These are phyloP conservation scores for Ecliptopera silaceata DNA, from an alignment of 2,888 invertebrate species.

Conservation along the genomic window DNA sequence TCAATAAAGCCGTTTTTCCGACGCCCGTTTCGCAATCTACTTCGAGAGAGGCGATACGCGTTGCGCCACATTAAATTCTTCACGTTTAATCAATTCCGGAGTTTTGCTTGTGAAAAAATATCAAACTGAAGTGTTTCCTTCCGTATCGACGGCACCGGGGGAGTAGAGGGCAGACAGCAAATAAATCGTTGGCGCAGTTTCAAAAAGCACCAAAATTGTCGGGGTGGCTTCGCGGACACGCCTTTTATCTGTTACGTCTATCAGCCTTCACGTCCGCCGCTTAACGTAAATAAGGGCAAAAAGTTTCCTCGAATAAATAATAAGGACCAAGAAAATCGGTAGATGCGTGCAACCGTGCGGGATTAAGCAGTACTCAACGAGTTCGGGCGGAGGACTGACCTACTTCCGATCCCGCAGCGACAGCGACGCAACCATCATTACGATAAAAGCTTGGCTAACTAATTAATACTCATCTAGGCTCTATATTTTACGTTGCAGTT, in stretches of 20 bases:
- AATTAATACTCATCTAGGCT: constrained; percentile 47
- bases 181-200: constrained; percentile 78
- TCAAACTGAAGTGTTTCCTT: constrained; percentile 67
- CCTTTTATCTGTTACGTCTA: constrained; percentile 81
- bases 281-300: constrained; percentile 66
- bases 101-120: constrained; percentile 60
- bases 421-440: constrained; percentile 51
- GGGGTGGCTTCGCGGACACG: constrained; percentile 68
- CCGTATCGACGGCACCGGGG: constrained; percentile 60
- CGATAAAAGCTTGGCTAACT: constrained; percentile 54
- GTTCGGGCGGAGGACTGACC: constrained; percentile 52
- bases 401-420: constrained; percentile 44
- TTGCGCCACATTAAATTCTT: constrained; percentile 74
- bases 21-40: constrained; percentile 61
- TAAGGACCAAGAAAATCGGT: constrained; percentile 47
- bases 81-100: constrained; percentile 73
- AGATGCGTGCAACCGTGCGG: constrained; percentile 49
- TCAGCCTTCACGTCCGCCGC: constrained; percentile 59
- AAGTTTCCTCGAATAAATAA: constrained; percentile 60
- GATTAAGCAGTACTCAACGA: constrained; percentile 53
- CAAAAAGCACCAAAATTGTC: constrained; percentile 74
- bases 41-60: constrained; percentile 56
- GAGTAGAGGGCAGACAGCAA: constrained; percentile 63
- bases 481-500: no score
- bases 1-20: constrained; percentile 62